A percentile compares a stretch with the other conserved stretches of the same genome.
These are phyloP conservation scores for Reticulitermes speratus DNA, from an alignment of 1,140 invertebrate genomes.

Conservation along the genomic window DNA sequence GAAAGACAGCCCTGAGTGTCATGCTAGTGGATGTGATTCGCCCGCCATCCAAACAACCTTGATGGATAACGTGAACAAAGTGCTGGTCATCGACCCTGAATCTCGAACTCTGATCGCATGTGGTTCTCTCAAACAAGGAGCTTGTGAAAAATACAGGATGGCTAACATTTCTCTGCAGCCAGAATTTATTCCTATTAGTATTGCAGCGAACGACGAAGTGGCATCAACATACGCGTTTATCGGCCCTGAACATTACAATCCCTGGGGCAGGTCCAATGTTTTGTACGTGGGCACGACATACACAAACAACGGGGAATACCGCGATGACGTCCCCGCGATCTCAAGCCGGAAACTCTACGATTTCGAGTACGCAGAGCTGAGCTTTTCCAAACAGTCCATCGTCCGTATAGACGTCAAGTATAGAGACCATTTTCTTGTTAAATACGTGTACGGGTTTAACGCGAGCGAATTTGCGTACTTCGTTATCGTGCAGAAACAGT, in stretches of 20 bases:
- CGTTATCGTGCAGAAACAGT: slow-evolving; percentile 90
- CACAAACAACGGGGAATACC: slow-evolving; percentile 86
- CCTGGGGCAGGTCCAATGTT: slow-evolving; percentile 74
- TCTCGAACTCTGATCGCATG: slow-evolving; percentile 81
- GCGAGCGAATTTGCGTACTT: slow-evolving; percentile 94
- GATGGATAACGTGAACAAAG: slow-evolving; percentile 89
- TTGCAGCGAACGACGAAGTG: slow-evolving; percentile 88
- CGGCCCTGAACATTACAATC: slow-evolving; percentile 81
- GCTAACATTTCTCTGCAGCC: slow-evolving; percentile 75
- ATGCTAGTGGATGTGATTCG: slow-evolving; percentile 74
- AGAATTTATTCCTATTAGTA: slow-evolving; percentile 72
- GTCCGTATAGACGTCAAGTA: slow-evolving; percentile 93
- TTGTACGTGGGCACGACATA: slow-evolving; percentile 94
- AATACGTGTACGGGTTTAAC: slow-evolving; percentile 95
- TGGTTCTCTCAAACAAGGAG: slow-evolving; percentile 83
- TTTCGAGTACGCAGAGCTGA: slow-evolving; percentile 75
- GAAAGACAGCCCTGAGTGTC: slow-evolving; percentile 82
- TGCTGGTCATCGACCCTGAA: slow-evolving; percentile 82
- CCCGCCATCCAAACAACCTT: slow-evolving; percentile 61
- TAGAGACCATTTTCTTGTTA: slow-evolving; percentile 90
- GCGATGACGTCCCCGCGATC: slow-evolving; percentile 92
- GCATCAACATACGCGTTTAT: slow-evolving; percentile 94
- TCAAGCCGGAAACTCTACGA: slow-evolving; percentile 79
- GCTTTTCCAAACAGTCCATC: slow-evolving; percentile 82
- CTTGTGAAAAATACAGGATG: slow-evolving; percentile 83